Evolutionary conservation across 2,113 vertebrate genomes (phyloP), one percentile per base, ranked within the genome.

Genomic region (Columbina picui): DNA sequence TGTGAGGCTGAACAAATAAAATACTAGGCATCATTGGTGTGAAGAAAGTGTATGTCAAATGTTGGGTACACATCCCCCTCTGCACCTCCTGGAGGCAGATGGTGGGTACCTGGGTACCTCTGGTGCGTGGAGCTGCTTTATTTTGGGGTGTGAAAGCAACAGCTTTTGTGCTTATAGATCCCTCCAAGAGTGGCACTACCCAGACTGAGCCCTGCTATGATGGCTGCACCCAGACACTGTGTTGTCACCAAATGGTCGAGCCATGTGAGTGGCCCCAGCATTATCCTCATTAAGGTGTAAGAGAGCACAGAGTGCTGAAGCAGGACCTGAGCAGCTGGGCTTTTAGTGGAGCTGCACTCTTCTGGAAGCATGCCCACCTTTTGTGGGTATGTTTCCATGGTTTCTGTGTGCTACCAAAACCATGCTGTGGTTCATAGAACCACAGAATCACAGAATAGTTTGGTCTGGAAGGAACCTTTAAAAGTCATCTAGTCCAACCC

Each of bases 221-320:
- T 12, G 25, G 32, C 57, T 59, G 14, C 8, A 13, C 20, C 12
- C 32, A 27, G 32, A 20, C 1, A 1, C 43, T 16, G n/a, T 21
- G 45, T 32, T 4, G 1, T 22, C 50, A 34, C 25, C 14, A 36
- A 63, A 56, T 10, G 25, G 34, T 9, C 0, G 1, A 61, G 47
- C 47, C 32, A 1, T 9, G 8, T 0, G 1, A 19, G 43, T 47
- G n/a, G 38, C 38, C 32, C 45, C 36, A 8, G 12, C 1, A 0
- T 56, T 29, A 8, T 30, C 36, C 63, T 57, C 32, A 1, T 47
- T 64, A 16, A 17, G 34, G 7, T 7, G 8, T 39, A 32, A 6
- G 22, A 39, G 17, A 8, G 21, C 47, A 23, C 4, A 8, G 71
- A 34, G 29, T 14, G 6, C 65, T 43, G 26, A 30, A 34, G 43